Evolutionary conservation across 2,797 vertebrate species (phyloP).

Genomic region (Limnodromus scolopaceus): DNA sequence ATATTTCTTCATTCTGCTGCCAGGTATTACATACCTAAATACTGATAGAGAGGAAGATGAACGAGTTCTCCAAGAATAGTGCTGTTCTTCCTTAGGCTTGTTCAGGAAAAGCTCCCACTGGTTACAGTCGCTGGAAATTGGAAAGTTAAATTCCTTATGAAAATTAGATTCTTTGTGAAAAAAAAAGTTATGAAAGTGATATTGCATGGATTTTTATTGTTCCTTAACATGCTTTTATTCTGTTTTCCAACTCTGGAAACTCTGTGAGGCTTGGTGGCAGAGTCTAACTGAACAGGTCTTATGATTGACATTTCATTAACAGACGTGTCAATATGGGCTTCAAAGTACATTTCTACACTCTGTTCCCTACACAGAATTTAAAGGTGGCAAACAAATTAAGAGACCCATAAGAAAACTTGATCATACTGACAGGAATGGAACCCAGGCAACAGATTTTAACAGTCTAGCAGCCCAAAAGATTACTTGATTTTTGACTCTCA

Average conservation of each 20-base stretch:
- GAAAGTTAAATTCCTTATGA: not conserved
- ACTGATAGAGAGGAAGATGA: not conserved
- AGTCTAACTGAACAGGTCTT: not conserved
- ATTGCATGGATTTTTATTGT: not conserved
- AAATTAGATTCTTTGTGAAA: not conserved
- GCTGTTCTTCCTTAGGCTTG: not conserved
- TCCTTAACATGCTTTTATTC: not conserved
- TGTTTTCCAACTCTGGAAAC: not conserved
- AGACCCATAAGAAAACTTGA: not conserved
- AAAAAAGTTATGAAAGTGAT: not conserved
- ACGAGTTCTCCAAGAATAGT: not conserved
- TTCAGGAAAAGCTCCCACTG: not conserved
- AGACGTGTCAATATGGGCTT: not conserved
- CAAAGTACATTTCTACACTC: not conserved
- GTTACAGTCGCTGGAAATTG: not conserved
- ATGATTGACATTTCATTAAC: conserved; percentile 9
- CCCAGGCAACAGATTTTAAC: not conserved
- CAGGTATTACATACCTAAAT: not conserved
- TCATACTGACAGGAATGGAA: not conserved
- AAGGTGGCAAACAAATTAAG: not conserved
- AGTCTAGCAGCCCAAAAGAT: not conserved
- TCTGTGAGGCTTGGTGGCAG: not conserved
- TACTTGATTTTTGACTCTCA: not conserved
- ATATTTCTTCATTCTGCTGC: not conserved
- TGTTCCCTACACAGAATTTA: not conserved